These are phyloP conservation scores for Catocala fraxini DNA, from an alignment of 2,888 invertebrate species.

Conservation along the genomic window DNA sequence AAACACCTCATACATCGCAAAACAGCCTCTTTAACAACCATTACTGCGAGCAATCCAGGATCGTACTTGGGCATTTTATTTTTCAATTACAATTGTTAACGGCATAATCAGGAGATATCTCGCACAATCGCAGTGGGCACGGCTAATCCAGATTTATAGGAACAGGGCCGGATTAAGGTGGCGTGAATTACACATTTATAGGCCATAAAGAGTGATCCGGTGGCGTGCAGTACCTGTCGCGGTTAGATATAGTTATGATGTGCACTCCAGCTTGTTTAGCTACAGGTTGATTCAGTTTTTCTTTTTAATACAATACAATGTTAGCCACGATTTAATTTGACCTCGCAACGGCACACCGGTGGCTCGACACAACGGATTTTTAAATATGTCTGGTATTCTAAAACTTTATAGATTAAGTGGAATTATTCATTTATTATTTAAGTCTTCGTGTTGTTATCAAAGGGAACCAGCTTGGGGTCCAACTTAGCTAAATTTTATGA, in stretches of 20 bases:
- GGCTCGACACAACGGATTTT: no score
- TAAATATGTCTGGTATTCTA: no score
- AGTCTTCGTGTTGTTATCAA: no score
- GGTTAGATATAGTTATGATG: conserved; percentile 80
- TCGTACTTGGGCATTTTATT: conserved; percentile 71
- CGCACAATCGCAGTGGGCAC: conserved; percentile 79
- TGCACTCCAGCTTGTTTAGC: conserved; percentile 61
- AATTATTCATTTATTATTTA: no score
- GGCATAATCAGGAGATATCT: conserved; percentile 82
- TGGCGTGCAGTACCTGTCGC: conserved; percentile 81
- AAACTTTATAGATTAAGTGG: no score
- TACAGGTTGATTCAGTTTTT: conserved; percentile 53
- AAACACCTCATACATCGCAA: conserved; percentile 30
- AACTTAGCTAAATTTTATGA: no score
- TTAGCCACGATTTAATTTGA: no score
- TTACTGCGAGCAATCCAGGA: conserved; percentile 40
- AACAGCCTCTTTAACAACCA: conserved; percentile 38
- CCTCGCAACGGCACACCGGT: no score
- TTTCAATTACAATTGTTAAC: conserved; percentile 87
- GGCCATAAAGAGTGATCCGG: conserved; percentile 87
- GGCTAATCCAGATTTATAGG: conserved; percentile 86
- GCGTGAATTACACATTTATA: conserved; percentile 88
- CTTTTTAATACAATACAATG: no score
- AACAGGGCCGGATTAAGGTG: conserved; percentile 85
- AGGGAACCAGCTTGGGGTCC: no score